Evolutionary conservation across 2,797 vertebrate species (phyloP), one percentile per base, ranked within the genome.

Genomic region (Craterocephalus amniculus): DNA sequence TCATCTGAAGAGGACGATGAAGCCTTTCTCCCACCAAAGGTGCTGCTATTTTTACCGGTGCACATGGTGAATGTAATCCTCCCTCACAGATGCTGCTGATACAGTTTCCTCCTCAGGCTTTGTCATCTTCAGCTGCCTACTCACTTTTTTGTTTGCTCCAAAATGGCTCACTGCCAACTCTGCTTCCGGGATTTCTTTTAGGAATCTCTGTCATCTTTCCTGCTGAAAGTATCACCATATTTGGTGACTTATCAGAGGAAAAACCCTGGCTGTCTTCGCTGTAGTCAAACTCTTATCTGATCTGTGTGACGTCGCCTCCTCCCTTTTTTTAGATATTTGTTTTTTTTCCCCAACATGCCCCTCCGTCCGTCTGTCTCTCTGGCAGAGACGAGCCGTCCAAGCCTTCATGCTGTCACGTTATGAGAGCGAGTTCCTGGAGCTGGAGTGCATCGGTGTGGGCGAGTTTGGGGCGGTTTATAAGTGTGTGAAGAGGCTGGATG

Each of bases 401-500:
- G 93, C 95, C 11, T 94, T 94, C 80, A 97, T 98, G 97, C 91
- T 96, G 91, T 97, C 96, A 0, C 96, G 97, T 24, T 99, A 99
- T 48, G 94, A 97, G 92, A 96, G 96, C 2, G 98, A 99, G 88
- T 99, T 99, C 87, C 90, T 99, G 87, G 97, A 99, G 88, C 88
- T 99, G 68, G 96, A 96, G 87, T 93, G 92, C 83, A 96, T 99
- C 9, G 98, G 97, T 1, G 93, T 94, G 67, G 98, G 98, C 32
- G 96, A 97, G 83, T 99, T 98, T 85, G 98, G 98, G 58, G 92
- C 95, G 0, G 98, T 99, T 77, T 97, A 95, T 90, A 97, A 97
- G 84, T 99, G 98, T 67, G 95, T 99, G 86, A 99, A 99, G 91
- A 95, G 97, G 79, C 94, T 99, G 73, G 98, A 99, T 66, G 98